Evolutionary conservation across 2,113 vertebrate species (phyloP).

Genomic region (Lagopus muta): DNA sequence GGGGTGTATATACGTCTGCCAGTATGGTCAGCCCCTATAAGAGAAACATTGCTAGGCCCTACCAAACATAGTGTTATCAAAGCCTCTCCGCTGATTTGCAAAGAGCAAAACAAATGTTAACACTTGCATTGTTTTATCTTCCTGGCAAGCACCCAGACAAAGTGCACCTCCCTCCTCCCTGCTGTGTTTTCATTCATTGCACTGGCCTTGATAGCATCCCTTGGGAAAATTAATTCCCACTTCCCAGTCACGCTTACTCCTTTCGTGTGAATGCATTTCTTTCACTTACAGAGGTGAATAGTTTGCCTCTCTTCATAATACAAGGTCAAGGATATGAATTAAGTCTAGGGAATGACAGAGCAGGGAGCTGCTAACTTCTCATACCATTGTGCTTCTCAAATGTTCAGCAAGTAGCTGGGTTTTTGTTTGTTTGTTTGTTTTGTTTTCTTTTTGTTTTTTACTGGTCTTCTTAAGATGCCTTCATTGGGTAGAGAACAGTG

Average conservation of each 20-base stretch:
- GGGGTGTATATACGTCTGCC: background rate
- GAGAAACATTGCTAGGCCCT: background rate
- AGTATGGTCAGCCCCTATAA: background rate
- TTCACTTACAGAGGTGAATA: background rate
- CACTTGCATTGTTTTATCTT: background rate
- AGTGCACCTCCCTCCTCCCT: background rate
- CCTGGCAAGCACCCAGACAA: background rate
- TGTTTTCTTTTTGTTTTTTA: background rate
- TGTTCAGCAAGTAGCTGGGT: background rate
- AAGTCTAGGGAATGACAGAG: background rate
- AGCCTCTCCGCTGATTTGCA: background rate
- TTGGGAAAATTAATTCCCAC: background rate
- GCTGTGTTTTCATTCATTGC: background rate
- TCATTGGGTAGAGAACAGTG: background rate
- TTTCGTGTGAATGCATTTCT: background rate
- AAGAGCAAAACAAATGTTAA: background rate
- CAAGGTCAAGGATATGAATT: background rate
- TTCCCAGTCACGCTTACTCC: fast-evolving
- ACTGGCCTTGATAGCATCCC: background rate
- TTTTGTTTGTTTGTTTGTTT: background rate
- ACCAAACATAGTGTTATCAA: background rate
- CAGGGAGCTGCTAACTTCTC: background rate
- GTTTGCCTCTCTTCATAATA: background rate
- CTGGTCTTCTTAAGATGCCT: background rate
- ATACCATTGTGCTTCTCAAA: background rate